Percentiles rank a stretch among this genome's conserved stretches.
Evolutionary conservation across 2,797 vertebrate species (phyloP).

Genomic region (Mus minutoides): DNA sequence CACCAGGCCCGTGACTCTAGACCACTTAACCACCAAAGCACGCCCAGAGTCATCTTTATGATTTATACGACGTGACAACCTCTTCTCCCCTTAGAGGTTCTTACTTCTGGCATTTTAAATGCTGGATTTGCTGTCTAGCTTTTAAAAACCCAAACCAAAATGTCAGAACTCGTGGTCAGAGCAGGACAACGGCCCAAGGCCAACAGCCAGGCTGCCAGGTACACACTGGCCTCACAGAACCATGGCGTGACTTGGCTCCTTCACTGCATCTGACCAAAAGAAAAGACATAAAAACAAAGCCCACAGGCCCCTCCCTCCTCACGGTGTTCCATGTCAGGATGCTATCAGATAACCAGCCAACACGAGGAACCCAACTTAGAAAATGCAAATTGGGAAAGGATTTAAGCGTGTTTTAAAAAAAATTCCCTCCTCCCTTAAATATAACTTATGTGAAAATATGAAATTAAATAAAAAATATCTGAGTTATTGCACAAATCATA

Average conservation of each 20-base stretch:
- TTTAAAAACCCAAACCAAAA: conserved; percentile 82
- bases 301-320: conserved; percentile 45
- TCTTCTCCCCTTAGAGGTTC: conserved; percentile 78
- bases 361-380: conserved; percentile 89
- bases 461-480: conserved; percentile 94
- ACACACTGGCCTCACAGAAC: conserved; percentile 74
- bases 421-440: conserved; percentile 92
- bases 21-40: conserved; percentile 77
- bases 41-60: conserved; percentile 45
- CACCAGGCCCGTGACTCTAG: conserved; percentile 86
- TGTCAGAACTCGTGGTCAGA: conserved; percentile 83
- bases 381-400: conserved; percentile 92
- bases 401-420: conserved; percentile 90
- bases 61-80: conserved; percentile 67
- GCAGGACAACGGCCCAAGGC: conserved; percentile 77
- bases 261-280: conserved; percentile 79
- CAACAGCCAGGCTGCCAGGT: conserved; percentile 76
- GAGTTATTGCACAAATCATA: conserved; percentile 97
- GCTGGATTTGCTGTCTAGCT: conserved; percentile 84
- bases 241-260: conserved; percentile 60
- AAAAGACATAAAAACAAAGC: conserved; percentile 30
- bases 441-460: conserved; percentile 91
- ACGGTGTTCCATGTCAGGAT: conserved; percentile 74
- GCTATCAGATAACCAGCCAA: conserved; percentile 86
- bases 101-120: conserved; percentile 85